Evolutionary conservation across 2,888 invertebrate species (phyloP).

Genomic region (Athalia circularis): DNA sequence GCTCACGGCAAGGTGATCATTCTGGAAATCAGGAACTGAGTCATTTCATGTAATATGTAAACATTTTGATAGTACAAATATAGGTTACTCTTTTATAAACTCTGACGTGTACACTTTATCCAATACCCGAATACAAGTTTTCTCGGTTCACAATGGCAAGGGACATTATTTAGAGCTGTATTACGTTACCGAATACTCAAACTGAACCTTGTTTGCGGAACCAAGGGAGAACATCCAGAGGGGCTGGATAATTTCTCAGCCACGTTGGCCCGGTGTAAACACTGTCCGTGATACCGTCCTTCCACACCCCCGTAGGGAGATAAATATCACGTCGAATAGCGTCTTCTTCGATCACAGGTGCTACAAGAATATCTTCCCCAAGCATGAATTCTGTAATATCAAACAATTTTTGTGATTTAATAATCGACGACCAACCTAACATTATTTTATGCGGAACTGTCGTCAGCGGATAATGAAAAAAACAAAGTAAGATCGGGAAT

Average conservation of each 20-base stretch:
- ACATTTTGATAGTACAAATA: slow-evolving; percentile 44
- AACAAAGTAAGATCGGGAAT: too few species aligned
- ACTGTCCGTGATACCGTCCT: slow-evolving; percentile 75
- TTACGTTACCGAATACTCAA: too few species aligned
- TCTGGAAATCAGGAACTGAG: slow-evolving; percentile 6
- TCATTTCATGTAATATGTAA: background rate
- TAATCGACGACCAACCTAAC: background rate
- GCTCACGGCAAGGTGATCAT: too few species aligned
- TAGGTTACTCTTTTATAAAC: slow-evolving; percentile 23
- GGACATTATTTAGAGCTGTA: background rate
- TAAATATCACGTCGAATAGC: slow-evolving; percentile 82
- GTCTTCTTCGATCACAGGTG: slow-evolving; percentile 83
- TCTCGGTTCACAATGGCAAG: background rate
- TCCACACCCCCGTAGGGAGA: slow-evolving; percentile 85
- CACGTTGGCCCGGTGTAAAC: slow-evolving; percentile 78
- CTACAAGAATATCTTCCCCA: slow-evolving; percentile 86
- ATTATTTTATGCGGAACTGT: too few species aligned
- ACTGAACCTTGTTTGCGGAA: slow-evolving; percentile 73
- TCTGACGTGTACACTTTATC: background rate
- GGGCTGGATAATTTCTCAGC: slow-evolving; percentile 81
- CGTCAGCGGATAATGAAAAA: too few species aligned
- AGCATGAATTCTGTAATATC: slow-evolving; percentile 83
- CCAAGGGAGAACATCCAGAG: slow-evolving; percentile 82
- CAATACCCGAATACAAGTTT: background rate
- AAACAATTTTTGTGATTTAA: background rate